Evolutionary conservation across 2,113 vertebrate species (phyloP).

Genomic region (Galemys pyrenaicus): DNA sequence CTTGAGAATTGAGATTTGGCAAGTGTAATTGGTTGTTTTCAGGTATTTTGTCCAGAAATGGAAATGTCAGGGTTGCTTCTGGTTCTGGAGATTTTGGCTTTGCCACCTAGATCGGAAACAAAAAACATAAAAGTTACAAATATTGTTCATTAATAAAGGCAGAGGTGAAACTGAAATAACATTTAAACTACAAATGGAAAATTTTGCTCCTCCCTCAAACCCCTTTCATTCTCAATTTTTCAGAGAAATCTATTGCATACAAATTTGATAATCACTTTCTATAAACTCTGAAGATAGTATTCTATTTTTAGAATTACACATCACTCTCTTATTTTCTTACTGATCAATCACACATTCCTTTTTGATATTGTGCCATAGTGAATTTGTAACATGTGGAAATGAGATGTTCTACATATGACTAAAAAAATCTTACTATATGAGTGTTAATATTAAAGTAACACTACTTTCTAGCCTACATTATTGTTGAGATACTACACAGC

Average conservation of each 20-base stretch:
- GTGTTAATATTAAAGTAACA: slow-evolving; percentile 3
- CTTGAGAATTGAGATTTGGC: slow-evolving; percentile 78
- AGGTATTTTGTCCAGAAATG: slow-evolving; percentile 72
- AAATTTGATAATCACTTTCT: background rate
- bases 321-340: background rate
- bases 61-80: slow-evolving; percentile 76
- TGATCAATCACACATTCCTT: background rate
- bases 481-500: background rate
- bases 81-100: slow-evolving; percentile 81
- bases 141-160: background rate
- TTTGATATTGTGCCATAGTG: background rate
- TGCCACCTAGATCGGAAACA: slow-evolving; percentile 52
- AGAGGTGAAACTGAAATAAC: background rate
- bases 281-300: background rate
- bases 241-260: background rate
- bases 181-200: background rate
- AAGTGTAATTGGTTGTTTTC: slow-evolving; percentile 73
- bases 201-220: background rate
- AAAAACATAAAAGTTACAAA: background rate
- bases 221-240: background rate
- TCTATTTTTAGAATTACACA: background rate
- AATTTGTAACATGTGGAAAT: background rate
- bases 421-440: background rate
- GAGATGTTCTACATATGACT: background rate
- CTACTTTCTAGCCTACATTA: background rate